Percentiles rank a stretch among this genome's conserved stretches.
These are phyloP conservation scores for Disparrhopalites patrizii DNA, from an alignment of 2,888 invertebrate species.

Conservation along the genomic window DNA sequence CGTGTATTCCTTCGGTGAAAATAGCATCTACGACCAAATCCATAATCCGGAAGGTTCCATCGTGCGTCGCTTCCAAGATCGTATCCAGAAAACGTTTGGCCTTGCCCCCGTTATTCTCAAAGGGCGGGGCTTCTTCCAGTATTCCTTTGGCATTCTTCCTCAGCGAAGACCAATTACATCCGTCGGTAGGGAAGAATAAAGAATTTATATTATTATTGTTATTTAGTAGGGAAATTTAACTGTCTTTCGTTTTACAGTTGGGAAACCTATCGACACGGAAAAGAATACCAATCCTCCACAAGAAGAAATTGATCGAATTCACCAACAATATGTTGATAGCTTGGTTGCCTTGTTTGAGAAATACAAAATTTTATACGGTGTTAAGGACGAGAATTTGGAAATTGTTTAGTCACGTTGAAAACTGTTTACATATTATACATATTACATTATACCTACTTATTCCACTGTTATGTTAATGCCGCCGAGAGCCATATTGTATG, in stretches of 20 bases:
- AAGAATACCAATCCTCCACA: constrained; percentile 66
- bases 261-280: constrained; percentile 72
- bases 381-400: constrained; percentile 9
- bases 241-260: constrained; percentile 58
- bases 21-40: constrained; percentile 74
- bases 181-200: constrained; percentile 9
- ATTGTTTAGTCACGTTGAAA: neutral
- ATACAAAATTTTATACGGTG: constrained; percentile 58
- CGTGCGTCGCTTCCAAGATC: constrained; percentile 65
- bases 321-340: constrained; percentile 66
- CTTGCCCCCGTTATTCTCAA: constrained; percentile 70
- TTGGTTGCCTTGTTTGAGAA: constrained; percentile 72
- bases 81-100: constrained; percentile 63
- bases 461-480: too few species aligned
- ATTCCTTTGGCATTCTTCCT: constrained; percentile 80
- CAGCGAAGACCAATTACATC: constrained; percentile 73
- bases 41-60: constrained; percentile 67
- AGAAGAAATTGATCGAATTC: constrained; percentile 72
- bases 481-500: too few species aligned
- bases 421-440: too few species aligned
- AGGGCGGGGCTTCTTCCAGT: constrained; percentile 88
- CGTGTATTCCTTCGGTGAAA: constrained; percentile 69
- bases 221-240: neutral
- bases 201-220: neutral
- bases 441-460: too few species aligned